These are phyloP conservation scores for Silvanus unidentatus DNA, from an alignment of 2,888 invertebrate species.

Conservation along the genomic window DNA sequence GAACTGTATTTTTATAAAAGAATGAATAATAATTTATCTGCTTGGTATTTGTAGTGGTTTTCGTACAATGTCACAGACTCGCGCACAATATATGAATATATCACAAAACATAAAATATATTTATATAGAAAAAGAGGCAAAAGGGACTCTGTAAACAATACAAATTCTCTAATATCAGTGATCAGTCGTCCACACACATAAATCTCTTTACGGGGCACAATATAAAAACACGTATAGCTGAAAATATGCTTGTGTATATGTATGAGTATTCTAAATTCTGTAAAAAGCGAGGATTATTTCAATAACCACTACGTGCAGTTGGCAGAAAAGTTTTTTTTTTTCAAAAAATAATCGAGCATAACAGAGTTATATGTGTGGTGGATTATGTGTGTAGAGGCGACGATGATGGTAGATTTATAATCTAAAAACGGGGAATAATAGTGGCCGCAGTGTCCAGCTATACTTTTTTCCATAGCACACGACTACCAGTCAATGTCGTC, in stretches of 20 bases:
- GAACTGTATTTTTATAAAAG: too few relatives aligned
- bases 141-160: slow-evolving; percentile 12
- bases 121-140: too few relatives aligned
- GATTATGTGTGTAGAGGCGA: too few relatives aligned
- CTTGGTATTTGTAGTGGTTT: too few relatives aligned
- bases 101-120: slow-evolving; percentile 15
- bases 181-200: too few relatives aligned
- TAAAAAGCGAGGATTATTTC: slow-evolving; percentile 35
- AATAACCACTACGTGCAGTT: slow-evolving; percentile 37
- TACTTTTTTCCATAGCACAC: slow-evolving; percentile 27
- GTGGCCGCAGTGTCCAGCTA: slow-evolving; percentile 35
- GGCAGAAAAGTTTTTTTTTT: slow-evolving; percentile 31
- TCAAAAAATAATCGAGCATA: slow-evolving; percentile 23
- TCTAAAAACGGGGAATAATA: slow-evolving; percentile 32
- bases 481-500: slow-evolving; percentile 41
- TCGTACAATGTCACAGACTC: too few relatives aligned
- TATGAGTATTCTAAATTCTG: slow-evolving; percentile 30
- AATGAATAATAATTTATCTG: too few relatives aligned
- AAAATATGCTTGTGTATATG: slow-evolving; percentile 15
- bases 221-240: slow-evolving; percentile 7
- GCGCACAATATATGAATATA: too few relatives aligned
- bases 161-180: slow-evolving; percentile 18
- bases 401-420: slow-evolving; percentile 29
- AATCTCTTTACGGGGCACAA: too few relatives aligned
- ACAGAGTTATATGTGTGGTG: too few relatives aligned